Conservation (phyloP, 1,140 invertebrate species). For the Dinothrombium tinctorium region DNA sequence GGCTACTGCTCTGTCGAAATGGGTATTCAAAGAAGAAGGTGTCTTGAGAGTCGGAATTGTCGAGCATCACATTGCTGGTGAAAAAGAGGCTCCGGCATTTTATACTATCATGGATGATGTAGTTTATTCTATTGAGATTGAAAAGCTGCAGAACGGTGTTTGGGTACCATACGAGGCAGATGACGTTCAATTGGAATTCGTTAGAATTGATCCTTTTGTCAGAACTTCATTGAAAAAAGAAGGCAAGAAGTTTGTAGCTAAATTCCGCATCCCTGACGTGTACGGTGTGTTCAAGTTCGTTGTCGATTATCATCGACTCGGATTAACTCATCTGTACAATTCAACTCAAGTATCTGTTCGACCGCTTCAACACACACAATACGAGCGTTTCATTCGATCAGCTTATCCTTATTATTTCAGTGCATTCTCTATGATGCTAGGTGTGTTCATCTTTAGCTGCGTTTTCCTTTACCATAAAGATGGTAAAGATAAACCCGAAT, state of each 20-base stretch:
- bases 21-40: slow-evolving; percentile 90
- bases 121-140: slow-evolving; percentile 55
- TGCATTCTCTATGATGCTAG: slow-evolving; percentile 98
- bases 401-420: slow-evolving; percentile 96
- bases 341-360: slow-evolving; percentile 92
- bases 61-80: slow-evolving; percentile 56
- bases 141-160: slow-evolving; percentile 53
- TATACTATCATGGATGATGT: slow-evolving; percentile 95
- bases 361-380: slow-evolving; percentile 89
- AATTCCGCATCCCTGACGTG: slow-evolving; percentile 90
- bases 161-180: slow-evolving; percentile 78
- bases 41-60: slow-evolving; percentile 71
- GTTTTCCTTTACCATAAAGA: slow-evolving; percentile 84
- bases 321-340: slow-evolving; percentile 77
- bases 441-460: slow-evolving; percentile 72
- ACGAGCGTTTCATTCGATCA: slow-evolving; percentile 90
- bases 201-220: slow-evolving; percentile 95
- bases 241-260: slow-evolving; percentile 16
- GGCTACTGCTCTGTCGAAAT: slow-evolving; percentile 60
- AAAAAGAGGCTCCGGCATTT: slow-evolving; percentile 39
- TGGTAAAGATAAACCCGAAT: too few relatives aligned
- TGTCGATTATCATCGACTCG: slow-evolving; percentile 86
- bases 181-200: slow-evolving; percentile 94
- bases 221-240: slow-evolving; percentile 51
- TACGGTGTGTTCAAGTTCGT: slow-evolving; percentile 99